phyloP scores from a whole-genome alignment of 2,113 vertebrate genomes.

The Trogon melanurus region DNA sequence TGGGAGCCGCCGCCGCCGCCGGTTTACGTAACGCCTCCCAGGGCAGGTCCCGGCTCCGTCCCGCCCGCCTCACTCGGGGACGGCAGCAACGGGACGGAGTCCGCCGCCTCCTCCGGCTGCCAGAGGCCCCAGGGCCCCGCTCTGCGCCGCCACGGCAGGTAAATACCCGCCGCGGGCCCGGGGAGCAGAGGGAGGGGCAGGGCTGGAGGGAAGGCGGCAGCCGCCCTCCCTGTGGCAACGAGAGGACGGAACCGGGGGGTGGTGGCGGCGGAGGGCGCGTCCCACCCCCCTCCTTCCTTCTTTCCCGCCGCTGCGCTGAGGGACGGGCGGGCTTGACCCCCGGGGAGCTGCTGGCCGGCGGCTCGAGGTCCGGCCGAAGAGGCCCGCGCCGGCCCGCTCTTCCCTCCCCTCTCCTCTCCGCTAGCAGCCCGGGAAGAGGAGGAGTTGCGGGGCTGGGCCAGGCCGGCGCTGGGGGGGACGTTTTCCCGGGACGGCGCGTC shows the following conservation, averaged over 20 bases:
- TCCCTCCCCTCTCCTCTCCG: background rate
- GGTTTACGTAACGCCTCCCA: constrained; percentile 78
- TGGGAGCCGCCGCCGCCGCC: constrained; percentile 63
- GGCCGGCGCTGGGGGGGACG: background rate
- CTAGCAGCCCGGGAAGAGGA: constrained; percentile 14
- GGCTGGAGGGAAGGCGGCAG: background rate
- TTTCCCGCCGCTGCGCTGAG: background rate
- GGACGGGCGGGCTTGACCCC: background rate
- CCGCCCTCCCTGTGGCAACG: background rate
- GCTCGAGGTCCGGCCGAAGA: background rate
- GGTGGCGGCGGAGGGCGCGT: background rate
- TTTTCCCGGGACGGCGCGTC: background rate
- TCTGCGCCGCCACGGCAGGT: constrained; percentile 49
- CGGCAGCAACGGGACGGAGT: constrained; percentile 55
- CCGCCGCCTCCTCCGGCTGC: constrained; percentile 55
- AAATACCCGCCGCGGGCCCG: background rate
- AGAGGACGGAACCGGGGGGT: background rate
- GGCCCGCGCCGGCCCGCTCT: background rate
- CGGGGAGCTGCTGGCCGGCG: background rate
- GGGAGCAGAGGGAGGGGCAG: background rate
- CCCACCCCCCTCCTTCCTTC: background rate
- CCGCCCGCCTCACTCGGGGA: constrained; percentile 73
- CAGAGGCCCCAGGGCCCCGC: constrained; percentile 58
- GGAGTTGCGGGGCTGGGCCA: constrained; percentile 29
- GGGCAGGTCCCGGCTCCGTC: constrained; percentile 67